Percentiles rank a stretch among this genome's conserved stretches.
These are phyloP conservation scores for Capromys pilorides DNA, from an alignment of 2,797 vertebrate genomes.

Conservation along the genomic window DNA sequence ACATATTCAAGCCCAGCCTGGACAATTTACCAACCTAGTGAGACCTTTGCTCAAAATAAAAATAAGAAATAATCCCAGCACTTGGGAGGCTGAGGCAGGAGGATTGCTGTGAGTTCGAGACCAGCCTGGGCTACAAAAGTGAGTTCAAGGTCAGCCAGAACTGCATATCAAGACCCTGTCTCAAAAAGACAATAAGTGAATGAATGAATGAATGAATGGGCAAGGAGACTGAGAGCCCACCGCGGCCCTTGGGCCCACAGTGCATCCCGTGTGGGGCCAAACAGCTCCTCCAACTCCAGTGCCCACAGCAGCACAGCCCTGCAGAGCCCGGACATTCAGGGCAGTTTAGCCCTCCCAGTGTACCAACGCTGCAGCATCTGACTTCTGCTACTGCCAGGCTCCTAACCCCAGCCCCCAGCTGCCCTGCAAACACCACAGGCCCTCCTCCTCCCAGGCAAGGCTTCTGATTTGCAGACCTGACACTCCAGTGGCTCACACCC, in stretches of 20 bases:
- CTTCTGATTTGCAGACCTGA: not conserved
- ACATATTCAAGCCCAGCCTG: not conserved
- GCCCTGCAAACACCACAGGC: not conserved
- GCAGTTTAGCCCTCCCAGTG: not conserved
- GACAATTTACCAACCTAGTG: not conserved
- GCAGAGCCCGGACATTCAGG: not conserved
- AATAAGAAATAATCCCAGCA: no score
- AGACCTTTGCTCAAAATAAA: not conserved
- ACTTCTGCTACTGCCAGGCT: not conserved
- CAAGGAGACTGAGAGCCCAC: not conserved
- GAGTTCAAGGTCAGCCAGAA: no score
- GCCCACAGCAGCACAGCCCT: not conserved
- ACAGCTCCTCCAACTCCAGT: no score
- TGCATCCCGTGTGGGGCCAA: not conserved
- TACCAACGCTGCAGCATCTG: not conserved
- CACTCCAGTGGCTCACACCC: not conserved
- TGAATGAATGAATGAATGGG: no score
- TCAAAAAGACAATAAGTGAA: no score
- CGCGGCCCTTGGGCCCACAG: not conserved
- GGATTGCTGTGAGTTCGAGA: no score
- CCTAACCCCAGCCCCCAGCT: not conserved
- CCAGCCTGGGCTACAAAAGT: no score
- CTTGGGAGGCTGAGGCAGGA: no score
- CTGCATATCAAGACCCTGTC: no score
- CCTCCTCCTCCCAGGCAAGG: not conserved